Percentiles rank a stretch among this genome's conserved stretches.
Conservation (phyloP, 1,140 invertebrate genomes). For the Heterodera schachtii region DNA sequence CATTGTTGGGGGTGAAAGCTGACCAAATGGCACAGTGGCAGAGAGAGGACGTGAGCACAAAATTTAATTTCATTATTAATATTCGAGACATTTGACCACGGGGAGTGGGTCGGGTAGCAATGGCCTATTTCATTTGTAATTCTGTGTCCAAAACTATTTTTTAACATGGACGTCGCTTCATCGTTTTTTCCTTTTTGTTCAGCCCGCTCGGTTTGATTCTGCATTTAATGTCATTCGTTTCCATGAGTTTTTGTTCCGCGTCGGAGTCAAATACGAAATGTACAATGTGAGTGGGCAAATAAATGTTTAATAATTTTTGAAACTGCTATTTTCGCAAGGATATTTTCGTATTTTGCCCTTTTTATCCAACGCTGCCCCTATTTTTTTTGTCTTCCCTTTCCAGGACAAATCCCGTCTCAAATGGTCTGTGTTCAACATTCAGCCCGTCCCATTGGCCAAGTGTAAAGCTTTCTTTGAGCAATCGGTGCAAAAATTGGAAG, state of each 20-base stretch:
- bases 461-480: not conserved
- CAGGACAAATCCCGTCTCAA: constrained; percentile 37
- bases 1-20: constrained; percentile 76
- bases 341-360: not conserved
- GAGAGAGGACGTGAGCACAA: constrained; percentile 69
- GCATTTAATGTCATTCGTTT: constrained; percentile 35
- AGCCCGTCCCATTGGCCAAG: constrained; percentile 35
- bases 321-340: not conserved
- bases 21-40: constrained; percentile 73
- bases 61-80: constrained; percentile 7
- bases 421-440: constrained; percentile 39
- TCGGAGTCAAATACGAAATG: constrained; percentile 37
- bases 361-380: no score
- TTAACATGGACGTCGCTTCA: not conserved
- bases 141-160: no score
- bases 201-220: constrained; percentile 35
- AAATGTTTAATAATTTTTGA: constrained; percentile 1
- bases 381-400: not conserved
- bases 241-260: constrained; percentile 33
- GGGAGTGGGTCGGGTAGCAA: not conserved
- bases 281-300: constrained; percentile 37
- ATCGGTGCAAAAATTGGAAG: constrained; percentile 4
- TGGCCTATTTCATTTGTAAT: no score
- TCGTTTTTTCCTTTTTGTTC: constrained; percentile 20
- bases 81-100: no score